phyloP scores from a whole-genome alignment of 2,113 vertebrate species.

The Acrocephalus arundinaceus region DNA sequence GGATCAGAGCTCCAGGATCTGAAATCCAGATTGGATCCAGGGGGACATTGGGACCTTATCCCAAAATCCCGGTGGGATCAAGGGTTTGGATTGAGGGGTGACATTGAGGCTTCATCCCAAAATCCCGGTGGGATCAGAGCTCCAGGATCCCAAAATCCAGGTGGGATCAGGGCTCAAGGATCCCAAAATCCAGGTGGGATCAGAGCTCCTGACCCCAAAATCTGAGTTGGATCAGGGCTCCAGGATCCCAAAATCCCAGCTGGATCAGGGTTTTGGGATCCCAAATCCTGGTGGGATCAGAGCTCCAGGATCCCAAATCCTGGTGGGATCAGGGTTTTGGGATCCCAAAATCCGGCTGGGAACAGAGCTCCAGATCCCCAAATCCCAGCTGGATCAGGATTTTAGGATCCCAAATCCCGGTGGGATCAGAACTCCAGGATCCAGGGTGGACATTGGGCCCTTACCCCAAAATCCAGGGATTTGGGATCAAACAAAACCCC shows the following conservation, averaged over 20 bases:
- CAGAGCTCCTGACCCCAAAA: accelerated
- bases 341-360: background rate
- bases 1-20: too few relatives aligned
- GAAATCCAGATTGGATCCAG: too few relatives aligned
- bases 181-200: background rate
- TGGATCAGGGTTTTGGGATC: background rate
- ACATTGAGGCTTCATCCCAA: too few relatives aligned
- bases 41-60: too few relatives aligned
- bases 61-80: background rate
- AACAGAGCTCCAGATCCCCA: too few relatives aligned
- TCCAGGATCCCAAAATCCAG: background rate
- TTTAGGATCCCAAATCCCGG: too few relatives aligned
- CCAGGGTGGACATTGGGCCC: background rate
- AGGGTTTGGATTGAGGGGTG: too few relatives aligned
- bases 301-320: background rate
- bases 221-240: too few relatives aligned
- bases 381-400: background rate
- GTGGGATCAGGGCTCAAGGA: too few relatives aligned
- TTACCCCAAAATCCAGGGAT: background rate
- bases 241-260: too few relatives aligned
- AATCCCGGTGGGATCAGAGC: too few relatives aligned
- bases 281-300: background rate
- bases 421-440: background rate
- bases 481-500: background rate
- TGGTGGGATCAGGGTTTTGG: background rate